Evolutionary conservation across 2,888 invertebrate species (phyloP).

Genomic region (Gymnosoma rotundatum): DNA sequence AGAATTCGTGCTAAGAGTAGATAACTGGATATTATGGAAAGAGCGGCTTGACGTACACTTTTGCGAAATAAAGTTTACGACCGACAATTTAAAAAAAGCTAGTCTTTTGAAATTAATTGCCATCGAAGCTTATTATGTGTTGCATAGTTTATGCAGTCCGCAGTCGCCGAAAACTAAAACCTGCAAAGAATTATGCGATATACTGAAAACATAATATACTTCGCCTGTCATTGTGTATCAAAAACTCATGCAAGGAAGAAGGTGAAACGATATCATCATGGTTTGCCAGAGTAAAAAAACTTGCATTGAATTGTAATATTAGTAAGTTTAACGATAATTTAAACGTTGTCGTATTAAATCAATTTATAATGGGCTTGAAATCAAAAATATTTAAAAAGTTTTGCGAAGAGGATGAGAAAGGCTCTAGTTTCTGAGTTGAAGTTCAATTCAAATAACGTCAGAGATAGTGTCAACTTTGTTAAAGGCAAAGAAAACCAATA

Average conservation of each 20-base stretch:
- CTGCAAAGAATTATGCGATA: neutral
- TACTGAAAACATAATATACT: neutral
- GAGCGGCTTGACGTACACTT: too few relatives aligned
- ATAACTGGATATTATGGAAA: too few relatives aligned
- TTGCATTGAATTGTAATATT: neutral
- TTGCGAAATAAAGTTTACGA: too few relatives aligned
- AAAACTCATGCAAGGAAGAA: neutral
- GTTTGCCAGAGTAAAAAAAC: conserved; percentile 2
- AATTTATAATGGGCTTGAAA: neutral
- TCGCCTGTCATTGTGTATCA: neutral
- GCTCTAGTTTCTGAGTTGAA: too few relatives aligned
- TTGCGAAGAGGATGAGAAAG: neutral
- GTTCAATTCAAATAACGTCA: too few relatives aligned
- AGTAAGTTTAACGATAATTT: neutral
- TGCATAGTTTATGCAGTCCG: neutral
- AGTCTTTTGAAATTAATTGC: too few relatives aligned
- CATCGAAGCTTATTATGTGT: neutral
- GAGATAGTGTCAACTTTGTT: neutral
- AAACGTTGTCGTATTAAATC: neutral
- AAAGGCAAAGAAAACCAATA: too few relatives aligned
- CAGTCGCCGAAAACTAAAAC: neutral
- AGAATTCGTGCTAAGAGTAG: too few relatives aligned
- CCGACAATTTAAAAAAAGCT: too few relatives aligned
- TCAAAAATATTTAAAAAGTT: neutral
- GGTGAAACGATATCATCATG: neutral